These are phyloP conservation scores for Lasius platythorax DNA, from an alignment of 2,888 invertebrate species.

Conservation along the genomic window DNA sequence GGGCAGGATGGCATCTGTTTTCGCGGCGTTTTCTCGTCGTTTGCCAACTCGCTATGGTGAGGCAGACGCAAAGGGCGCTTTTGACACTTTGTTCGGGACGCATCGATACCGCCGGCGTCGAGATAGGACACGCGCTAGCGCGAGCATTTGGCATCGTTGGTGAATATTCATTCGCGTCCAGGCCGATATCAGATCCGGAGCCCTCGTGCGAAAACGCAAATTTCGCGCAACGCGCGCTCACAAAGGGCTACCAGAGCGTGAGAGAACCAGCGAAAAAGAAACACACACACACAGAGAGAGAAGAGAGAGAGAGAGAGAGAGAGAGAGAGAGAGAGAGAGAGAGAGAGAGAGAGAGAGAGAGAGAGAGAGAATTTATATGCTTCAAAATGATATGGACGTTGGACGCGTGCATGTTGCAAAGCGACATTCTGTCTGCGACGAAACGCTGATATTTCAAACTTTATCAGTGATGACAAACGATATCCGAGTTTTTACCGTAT, in stretches of 20 bases:
- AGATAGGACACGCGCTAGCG: constrained; percentile 71
- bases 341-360: not conserved
- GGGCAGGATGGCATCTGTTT: constrained; percentile 57
- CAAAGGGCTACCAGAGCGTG: constrained; percentile 41
- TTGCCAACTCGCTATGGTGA: constrained; percentile 16
- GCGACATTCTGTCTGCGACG: constrained; percentile 11
- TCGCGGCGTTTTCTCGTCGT: constrained; percentile 65
- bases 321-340: not conserved
- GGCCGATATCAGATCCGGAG: constrained; percentile 69
- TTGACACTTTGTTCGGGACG: constrained; percentile 69
- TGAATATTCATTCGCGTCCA: constrained; percentile 69
- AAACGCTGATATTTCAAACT: constrained; percentile 10
- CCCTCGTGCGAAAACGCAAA: constrained; percentile 61
- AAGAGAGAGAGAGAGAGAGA: not conserved
- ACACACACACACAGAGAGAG: not conserved
- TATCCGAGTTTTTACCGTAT: not conserved
- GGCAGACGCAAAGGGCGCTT: constrained; percentile 68
- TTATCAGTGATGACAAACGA: constrained; percentile 15
- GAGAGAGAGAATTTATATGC: constrained; percentile 21
- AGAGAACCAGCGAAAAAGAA: constrained; percentile 21
- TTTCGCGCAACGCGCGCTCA: constrained; percentile 50
- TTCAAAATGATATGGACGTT: constrained; percentile 10
- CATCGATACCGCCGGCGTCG: constrained; percentile 59
- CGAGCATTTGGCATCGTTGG: constrained; percentile 65
- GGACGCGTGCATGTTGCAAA: constrained; percentile 5